Base-by-base conservation (phyloP, 2,113 vertebrate species). In the Brienomyrus longianalis region DNA sequence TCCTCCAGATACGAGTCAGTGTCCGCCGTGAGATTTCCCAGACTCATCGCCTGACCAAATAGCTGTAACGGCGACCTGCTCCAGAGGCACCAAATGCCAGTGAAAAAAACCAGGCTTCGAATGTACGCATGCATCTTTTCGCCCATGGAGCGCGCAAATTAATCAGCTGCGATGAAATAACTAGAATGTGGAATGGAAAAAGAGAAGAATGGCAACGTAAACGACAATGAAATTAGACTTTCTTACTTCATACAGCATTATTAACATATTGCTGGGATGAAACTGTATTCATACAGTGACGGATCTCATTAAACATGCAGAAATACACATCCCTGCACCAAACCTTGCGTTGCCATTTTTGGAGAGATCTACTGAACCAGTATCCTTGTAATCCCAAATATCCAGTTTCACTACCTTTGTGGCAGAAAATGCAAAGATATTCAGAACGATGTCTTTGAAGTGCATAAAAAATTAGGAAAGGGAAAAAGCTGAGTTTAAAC, bases 401-500 rank as follows among this genome's bases (percentile, higher is more conserved):
- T 23, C 23, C 39, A 45, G 17, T n/a, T n/a, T 23, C 23, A 47
- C 6, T 84, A n/a, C 45, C 23, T 10, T 13, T 45, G 43, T 84
- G 5, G 9, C 39, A 21, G 45, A 43, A 11, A 48, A 48, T 7
- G 43, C 80, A n/a, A 48, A 83, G 19, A 48, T 47, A 48, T 83
- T 48, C 21, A 1, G 45, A 84, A 48, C 19, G 9, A 9, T 23
- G 80, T 21, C 15, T 21, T 83, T 80, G 9, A 27, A 83, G 17
- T 0, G 3, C 6, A 45, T 19, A 3, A n/a, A 47, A 83, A 83
- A 21, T 19, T 7, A 83, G 45, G 5, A 89, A 84, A 90, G 88
- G 90, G 88, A 91, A 90, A 92, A 83, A 87, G 35, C 13, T 92
- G 93, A 35, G 70, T 77, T 77, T 77, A 77, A 77, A 19, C 31